Evolutionary conservation across 2,888 invertebrate species (phyloP).

Genomic region (Drosophila differens): DNA sequence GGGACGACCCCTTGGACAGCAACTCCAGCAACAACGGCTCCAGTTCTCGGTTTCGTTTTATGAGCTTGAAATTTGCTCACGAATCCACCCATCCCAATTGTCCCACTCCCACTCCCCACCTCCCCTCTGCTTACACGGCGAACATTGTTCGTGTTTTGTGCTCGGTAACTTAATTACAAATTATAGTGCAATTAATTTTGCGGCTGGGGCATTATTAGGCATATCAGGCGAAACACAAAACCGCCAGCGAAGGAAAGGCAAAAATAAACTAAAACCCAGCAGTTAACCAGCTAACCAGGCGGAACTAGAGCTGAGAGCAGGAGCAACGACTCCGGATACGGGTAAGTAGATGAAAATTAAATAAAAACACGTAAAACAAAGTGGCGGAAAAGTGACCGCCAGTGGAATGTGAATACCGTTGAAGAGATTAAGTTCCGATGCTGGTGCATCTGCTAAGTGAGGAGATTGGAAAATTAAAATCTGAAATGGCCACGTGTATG

Average conservation of each 20-base stretch:
- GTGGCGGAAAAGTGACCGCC: slow-evolving; percentile 53
- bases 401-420: slow-evolving; percentile 24
- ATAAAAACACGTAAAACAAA: slow-evolving; percentile 51
- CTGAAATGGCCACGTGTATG: slow-evolving; percentile 98
- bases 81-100: not conserved
- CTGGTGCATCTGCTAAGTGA: slow-evolving; percentile 3
- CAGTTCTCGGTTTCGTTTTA: slow-evolving; percentile 49
- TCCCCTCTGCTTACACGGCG: not conserved
- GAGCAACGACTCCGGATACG: not conserved
- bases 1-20: slow-evolving; percentile 32
- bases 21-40: slow-evolving; percentile 14
- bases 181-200: slow-evolving; percentile 83
- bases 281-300: slow-evolving; percentile 13
- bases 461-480: slow-evolving; percentile 74
- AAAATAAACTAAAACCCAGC: slow-evolving; percentile 26
- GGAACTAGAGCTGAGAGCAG: not conserved
- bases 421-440: slow-evolving; percentile 28
- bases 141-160: slow-evolving; percentile 51
- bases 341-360: slow-evolving; percentile 73
- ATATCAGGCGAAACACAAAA: slow-evolving; percentile 69
- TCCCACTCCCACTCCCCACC: no score
- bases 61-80: slow-evolving; percentile 50
- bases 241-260: slow-evolving; percentile 42
- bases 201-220: slow-evolving; percentile 76
- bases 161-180: slow-evolving; percentile 82